Evolutionary conservation across 2,888 invertebrate genomes (phyloP).

Genomic region (Dascillus cervinus): DNA sequence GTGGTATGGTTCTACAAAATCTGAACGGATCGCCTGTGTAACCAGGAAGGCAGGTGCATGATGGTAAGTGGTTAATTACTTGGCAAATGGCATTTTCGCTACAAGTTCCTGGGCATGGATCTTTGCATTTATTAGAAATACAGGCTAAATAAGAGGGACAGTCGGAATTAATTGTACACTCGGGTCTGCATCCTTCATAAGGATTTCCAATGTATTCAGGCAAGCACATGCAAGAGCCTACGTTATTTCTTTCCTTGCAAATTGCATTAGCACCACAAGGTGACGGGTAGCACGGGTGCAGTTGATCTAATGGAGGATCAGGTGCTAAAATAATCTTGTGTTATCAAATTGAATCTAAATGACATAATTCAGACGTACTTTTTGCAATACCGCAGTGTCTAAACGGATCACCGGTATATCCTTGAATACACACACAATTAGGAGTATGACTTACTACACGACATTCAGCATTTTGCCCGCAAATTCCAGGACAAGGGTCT

Average conservation of each 20-base stretch:
- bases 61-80: constrained; percentile 51
- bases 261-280: constrained; percentile 63
- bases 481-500: constrained; percentile 67
- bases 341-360: background rate
- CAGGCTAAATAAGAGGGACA: constrained; percentile 45
- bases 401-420: constrained; percentile 57
- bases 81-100: constrained; percentile 47
- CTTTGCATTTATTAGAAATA: constrained; percentile 46
- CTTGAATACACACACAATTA: constrained; percentile 56
- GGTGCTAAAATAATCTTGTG: constrained; percentile 8
- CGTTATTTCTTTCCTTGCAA: constrained; percentile 60
- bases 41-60: constrained; percentile 55
- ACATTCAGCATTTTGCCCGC: constrained; percentile 66
- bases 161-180: constrained; percentile 37
- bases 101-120: constrained; percentile 49
- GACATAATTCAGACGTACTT: constrained; percentile 1
- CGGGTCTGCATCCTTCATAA: constrained; percentile 56
- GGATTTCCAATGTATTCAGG: constrained; percentile 70
- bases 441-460: constrained; percentile 64
- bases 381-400: constrained; percentile 45
- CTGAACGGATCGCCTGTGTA: constrained; percentile 59
- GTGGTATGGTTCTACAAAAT: constrained; percentile 38
- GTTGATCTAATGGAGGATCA: constrained; percentile 23
- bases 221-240: constrained; percentile 62
- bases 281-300: constrained; percentile 39